phyloP scores from a whole-genome alignment of 2,797 vertebrate genomes.

The Amblyopsis hoosieri region DNA sequence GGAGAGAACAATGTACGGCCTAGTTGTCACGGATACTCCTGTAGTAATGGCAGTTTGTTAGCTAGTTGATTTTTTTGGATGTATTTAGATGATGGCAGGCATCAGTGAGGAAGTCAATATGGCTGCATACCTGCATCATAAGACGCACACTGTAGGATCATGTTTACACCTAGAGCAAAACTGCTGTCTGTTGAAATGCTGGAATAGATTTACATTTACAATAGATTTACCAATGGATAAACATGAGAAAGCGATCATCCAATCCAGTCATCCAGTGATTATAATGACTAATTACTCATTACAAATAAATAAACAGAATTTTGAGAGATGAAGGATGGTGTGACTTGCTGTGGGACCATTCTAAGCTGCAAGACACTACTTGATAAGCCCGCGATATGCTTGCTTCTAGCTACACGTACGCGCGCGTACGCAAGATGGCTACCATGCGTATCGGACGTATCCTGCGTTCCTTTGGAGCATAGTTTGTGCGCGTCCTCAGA shows the following conservation, averaged over 20 bases:
- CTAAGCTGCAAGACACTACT: too few species aligned
- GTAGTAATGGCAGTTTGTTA: conserved; percentile 33
- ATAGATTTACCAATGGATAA: too few species aligned
- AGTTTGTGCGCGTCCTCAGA: too few species aligned
- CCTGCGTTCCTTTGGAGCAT: too few species aligned
- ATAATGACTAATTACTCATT: too few species aligned
- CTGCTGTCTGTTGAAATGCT: conserved; percentile 1
- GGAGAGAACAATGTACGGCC: conserved; percentile 37
- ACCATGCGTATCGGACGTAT: too few species aligned
- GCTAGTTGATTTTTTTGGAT: conserved; percentile 16
- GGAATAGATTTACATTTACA: background rate
- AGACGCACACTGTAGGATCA: background rate
- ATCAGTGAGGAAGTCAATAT: background rate
- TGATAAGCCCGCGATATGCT: too few species aligned
- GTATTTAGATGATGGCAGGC: background rate
- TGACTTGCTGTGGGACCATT: too few species aligned
- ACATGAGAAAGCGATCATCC: background rate
- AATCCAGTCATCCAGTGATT: background rate
- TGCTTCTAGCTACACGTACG: too few species aligned
- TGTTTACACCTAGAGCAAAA: background rate
- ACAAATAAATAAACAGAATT: background rate
- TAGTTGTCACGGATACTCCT: conserved; percentile 31
- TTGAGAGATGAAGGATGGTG: too few species aligned
- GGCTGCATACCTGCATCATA: background rate
- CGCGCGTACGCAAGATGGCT: too few species aligned